Conservation (phyloP, 2,888 invertebrate genomes). For the Apoderus coryli region DNA sequence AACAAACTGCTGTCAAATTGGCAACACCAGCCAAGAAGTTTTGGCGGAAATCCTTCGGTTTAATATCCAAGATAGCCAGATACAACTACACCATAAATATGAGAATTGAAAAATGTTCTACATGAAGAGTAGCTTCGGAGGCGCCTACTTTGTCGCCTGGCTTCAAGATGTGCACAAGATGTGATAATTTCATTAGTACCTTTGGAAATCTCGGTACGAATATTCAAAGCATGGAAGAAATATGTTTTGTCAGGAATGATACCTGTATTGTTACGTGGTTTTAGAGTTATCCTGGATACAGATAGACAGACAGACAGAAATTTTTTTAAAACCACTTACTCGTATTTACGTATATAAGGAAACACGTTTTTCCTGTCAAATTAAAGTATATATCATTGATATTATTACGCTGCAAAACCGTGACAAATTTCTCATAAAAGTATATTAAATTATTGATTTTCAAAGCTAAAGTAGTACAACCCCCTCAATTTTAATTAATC, state of each 20-base stretch:
- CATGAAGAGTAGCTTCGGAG: conserved; percentile 97
- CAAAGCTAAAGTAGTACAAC: too few species aligned
- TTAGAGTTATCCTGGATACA: too few species aligned
- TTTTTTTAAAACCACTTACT: too few species aligned
- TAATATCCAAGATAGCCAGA: conserved; percentile 95
- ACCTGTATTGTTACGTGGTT: conserved; percentile 98
- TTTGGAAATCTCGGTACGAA: conserved; percentile 57
- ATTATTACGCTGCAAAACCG: too few species aligned
- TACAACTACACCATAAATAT: conserved; percentile 93
- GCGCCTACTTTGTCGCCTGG: conserved; percentile 97
- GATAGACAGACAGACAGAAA: conserved; percentile 89
- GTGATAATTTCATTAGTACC: conserved; percentile 98
- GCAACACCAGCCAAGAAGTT: conserved; percentile 89
- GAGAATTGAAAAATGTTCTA: conserved; percentile 99
- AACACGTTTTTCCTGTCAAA: too few species aligned
- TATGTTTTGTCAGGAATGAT: conserved; percentile 99
- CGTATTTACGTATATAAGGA: too few species aligned
- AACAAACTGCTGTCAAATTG: conserved; percentile 85
- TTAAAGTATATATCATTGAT: too few species aligned
- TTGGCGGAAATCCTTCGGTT: conserved; percentile 83
- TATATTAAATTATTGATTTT: too few species aligned
- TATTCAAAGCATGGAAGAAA: conserved; percentile 99
- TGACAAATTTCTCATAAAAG: too few species aligned
- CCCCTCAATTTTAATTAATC: too few species aligned
- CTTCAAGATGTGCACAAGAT: conserved; percentile 81